Evolutionary conservation across 1,140 invertebrate genomes (phyloP), one percentile per base, ranked within the genome.

Genomic region (Drosophila pseudoananassae): DNA sequence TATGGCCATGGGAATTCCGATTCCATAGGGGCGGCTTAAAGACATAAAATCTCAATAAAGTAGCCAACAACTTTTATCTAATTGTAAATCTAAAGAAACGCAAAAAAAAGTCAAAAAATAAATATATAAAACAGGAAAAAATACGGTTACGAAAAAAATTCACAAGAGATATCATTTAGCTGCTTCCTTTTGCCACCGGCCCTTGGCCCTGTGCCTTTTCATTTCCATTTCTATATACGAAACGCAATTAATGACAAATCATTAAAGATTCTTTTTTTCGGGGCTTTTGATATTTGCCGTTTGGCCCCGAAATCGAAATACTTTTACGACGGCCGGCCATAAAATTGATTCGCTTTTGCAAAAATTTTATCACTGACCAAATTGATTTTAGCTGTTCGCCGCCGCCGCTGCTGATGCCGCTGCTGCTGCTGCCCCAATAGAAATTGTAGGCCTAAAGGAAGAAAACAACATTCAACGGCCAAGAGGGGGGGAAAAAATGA

Each of bases 31-130:
- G 54, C 80, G 75, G 82, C 75, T 88, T 88, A 82, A 88, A 55
- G 63, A 88, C 83, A 88, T 88, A 88, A 88, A 88, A 88, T 88
- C 78, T 88, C 83, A 88, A 88, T 88, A 88, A 87, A 88, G 83
- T 78, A 82, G 78, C 60, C 83, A 54, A 58, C 51, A 72, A 46
- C 56, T 88, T 73, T 88, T 88, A 88, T 88, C 83, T 88, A 88
- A 88, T 88, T 88, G 83, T 88, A 88, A 79, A 88, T 88, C 83
- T 88, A 73, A 78, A 87, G 70, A 72, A 45, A 78, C 40, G 14
- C 6, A 27, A 27, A 57, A 74, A 31, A 15, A 60, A 74, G 46
- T 20, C 20, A 9, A 40, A 56, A 51, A 64, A 52, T 25, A 63
- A 61, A 53, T 15, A 52, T 27, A 29, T 29, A 64, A 64, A 46